phyloP scores from a whole-genome alignment of 1,140 invertebrate genomes.

The Drosophila cardini region DNA sequence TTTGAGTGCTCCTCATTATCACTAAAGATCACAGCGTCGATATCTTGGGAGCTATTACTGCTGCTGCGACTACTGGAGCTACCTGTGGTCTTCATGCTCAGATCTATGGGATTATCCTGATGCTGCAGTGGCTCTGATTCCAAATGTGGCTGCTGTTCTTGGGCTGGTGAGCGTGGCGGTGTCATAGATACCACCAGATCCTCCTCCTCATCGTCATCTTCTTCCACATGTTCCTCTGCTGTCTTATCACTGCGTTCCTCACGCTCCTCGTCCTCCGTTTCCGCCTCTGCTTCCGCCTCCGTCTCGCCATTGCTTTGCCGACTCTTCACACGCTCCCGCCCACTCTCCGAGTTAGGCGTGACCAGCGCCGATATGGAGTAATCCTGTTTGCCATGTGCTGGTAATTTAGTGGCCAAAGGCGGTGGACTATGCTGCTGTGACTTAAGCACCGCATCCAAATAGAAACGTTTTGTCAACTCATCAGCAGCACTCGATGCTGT shows the following conservation, averaged over 20 bases:
- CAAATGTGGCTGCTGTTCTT: slow-evolving; percentile 3
- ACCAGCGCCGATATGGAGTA: slow-evolving; percentile 79
- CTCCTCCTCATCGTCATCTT: slow-evolving; percentile 51
- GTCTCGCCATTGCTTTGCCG: slow-evolving; percentile 75
- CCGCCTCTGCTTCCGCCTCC: not conserved
- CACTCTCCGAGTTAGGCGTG: slow-evolving; percentile 81
- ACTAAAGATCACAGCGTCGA: slow-evolving; percentile 47
- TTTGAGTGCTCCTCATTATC: slow-evolving; percentile 48
- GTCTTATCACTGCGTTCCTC: slow-evolving; percentile 34
- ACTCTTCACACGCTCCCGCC: slow-evolving; percentile 68
- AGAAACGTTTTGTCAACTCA: slow-evolving; percentile 88
- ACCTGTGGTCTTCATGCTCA: slow-evolving; percentile 88
- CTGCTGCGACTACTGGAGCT: slow-evolving; percentile 85
- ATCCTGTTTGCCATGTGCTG: slow-evolving; percentile 70
- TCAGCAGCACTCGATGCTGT: slow-evolving; percentile 79
- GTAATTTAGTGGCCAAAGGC: slow-evolving; percentile 63
- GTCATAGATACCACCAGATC: slow-evolving; percentile 84
- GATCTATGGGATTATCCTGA: slow-evolving; percentile 92
- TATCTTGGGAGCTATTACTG: slow-evolving; percentile 73
- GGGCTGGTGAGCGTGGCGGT: slow-evolving; percentile 76
- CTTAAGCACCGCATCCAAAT: slow-evolving; percentile 90
- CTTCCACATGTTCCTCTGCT: slow-evolving; percentile 30
- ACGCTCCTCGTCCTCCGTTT: slow-evolving; percentile 42
- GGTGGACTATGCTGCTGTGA: slow-evolving; percentile 86
- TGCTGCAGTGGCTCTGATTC: slow-evolving; percentile 49